Evolutionary conservation across 2,113 vertebrate species (phyloP).

Genomic region (Oryzias javanicus): DNA sequence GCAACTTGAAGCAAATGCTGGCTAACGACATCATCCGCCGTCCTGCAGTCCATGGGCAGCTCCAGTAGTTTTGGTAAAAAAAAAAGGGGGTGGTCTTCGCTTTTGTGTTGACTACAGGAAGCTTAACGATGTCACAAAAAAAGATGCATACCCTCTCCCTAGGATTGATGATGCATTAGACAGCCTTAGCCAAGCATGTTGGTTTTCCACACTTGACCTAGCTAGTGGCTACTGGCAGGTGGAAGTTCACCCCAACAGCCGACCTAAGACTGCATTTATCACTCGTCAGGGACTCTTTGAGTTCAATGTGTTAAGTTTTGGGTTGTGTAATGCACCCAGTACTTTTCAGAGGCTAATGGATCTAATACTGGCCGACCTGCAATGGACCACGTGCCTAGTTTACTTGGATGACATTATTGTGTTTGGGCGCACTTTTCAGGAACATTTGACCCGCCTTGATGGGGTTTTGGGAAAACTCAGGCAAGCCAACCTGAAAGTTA

Average conservation of each 20-base stretch:
- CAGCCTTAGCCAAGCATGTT: not conserved
- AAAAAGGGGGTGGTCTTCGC: not conserved
- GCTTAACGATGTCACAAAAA: not conserved
- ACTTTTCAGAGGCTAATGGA: not conserved
- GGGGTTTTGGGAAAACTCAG: fast-evolving
- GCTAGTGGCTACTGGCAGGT: not conserved
- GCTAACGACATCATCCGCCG: not conserved
- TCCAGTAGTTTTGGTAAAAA: not conserved
- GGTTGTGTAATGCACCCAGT: not conserved
- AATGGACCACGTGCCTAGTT: not conserved
- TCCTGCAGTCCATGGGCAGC: conserved; percentile 1
- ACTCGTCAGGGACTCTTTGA: not conserved
- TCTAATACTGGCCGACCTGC: not conserved
- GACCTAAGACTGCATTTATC: not conserved
- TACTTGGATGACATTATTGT: no score
- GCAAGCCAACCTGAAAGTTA: conserved; percentile 3
- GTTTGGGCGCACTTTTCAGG: not conserved
- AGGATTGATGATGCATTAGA: not conserved
- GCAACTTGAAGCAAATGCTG: not conserved
- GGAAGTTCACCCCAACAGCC: not conserved
- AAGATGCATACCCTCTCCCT: conserved; percentile 1
- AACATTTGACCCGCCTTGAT: not conserved
- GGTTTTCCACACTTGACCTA: not conserved
- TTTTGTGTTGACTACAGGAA: conserved; percentile 1
- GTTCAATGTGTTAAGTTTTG: not conserved